Base-by-base conservation (phyloP, 2,113 vertebrate genomes). In the Cricetomys ansorgei region DNA sequence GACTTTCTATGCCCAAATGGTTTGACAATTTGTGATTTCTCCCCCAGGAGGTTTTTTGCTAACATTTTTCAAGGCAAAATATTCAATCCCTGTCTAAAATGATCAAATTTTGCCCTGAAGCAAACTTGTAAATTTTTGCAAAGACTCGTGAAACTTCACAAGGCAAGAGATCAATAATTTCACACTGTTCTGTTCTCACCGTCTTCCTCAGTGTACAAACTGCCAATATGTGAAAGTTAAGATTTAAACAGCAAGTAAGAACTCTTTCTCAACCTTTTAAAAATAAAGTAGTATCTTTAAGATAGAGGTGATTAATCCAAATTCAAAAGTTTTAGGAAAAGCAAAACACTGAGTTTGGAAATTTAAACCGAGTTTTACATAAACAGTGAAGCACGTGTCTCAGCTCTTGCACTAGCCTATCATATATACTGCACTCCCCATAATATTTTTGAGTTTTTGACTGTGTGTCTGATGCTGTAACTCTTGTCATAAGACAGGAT, bases 51-150 rank as follows among this genome's bases (percentile, higher is more conserved):
- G 70, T 88, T 91, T 95, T 95, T 91, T 90, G 50, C 94, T 94
- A 97, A 96, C 96, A 97, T 98, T 98, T 97, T 97, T 97, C 94
- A 97, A 97, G 94, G 94, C 95, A 97, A 97, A 97, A 96, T 96
- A 97, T 97, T 97, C 96, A 97, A 97, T 97, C 79, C 94, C 57
- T 96, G 96, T 97, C 80, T 76, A 96, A 97, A 98, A 96, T 84
- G 79, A 48, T 98, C 96, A 90, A 76, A 57, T 10, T 84, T 37
- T 90, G 45, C 92, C 98, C 94, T 96, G 85, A 9, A 94, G 94
- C 97, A 95, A 97, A 97, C 97, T 97, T 86, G 34, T 90, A 94
- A 81, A 72, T 88, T 97, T 94, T 95, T 98, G 65, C 81, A 59
- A 95, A 75, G 96, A 87, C 40, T 97, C 95, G 92, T 95, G 92